Conservation (phyloP, 2,888 invertebrate genomes). For the Iselma pallidipennis region DNA sequence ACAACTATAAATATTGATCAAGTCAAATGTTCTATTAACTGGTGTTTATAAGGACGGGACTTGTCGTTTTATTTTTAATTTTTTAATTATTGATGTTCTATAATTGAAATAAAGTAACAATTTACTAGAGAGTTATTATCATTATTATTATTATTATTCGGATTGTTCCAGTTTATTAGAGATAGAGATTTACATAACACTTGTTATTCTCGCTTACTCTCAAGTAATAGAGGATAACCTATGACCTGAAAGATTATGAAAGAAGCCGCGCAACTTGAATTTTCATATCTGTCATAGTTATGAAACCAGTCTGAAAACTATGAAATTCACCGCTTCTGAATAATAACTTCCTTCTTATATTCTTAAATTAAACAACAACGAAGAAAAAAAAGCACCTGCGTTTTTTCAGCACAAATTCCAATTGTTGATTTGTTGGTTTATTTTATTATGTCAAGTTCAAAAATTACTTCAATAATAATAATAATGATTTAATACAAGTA, state of each 20-base stretch:
- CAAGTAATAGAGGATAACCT: constrained; percentile 22
- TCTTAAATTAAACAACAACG: constrained; percentile 6
- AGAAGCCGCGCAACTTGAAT: constrained; percentile 11
- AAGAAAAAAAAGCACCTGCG: too few species aligned
- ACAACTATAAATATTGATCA: constrained; percentile 3
- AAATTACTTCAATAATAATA: constrained; percentile 8
- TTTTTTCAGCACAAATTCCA: constrained; percentile 4
- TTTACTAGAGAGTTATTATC: not conserved
- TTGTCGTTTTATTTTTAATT: not conserved
- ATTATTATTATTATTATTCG: too few species aligned
- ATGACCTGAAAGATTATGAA: constrained; percentile 12
- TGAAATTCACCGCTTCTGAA: not conserved
- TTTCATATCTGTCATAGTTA: not conserved
- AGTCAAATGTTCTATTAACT: not conserved
- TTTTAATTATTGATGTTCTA: not conserved
- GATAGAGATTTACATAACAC: constrained; percentile 23
- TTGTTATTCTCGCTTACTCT: constrained; percentile 25
- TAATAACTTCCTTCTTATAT: constrained; percentile 2
- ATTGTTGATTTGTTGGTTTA: not conserved
- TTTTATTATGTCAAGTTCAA: constrained; percentile 3
- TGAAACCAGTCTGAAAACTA: not conserved
- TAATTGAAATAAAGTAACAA: not conserved
- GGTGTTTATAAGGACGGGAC: not conserved
- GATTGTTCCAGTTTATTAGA: too few species aligned
- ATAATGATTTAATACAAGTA: constrained; percentile 4